Evolutionary conservation across 2,888 invertebrate species (phyloP).

Genomic region (Cryptus armator): DNA sequence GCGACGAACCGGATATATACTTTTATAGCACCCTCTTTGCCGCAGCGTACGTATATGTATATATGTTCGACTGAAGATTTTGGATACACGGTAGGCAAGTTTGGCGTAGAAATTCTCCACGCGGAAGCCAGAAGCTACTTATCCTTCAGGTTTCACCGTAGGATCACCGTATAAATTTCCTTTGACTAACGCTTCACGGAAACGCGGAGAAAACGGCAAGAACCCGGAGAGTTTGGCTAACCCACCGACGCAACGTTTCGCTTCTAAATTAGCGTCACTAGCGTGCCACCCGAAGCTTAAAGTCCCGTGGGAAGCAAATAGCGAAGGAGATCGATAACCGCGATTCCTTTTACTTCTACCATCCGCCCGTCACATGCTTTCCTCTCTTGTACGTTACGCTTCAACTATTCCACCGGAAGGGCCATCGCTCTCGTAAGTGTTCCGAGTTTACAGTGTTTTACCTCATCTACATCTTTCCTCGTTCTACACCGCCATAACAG

Average conservation of each 20-base stretch:
- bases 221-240: slow-evolving; percentile 56
- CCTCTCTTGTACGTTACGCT: slow-evolving; percentile 10
- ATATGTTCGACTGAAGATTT: slow-evolving; percentile 43
- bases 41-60: slow-evolving; percentile 17
- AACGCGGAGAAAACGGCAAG: slow-evolving; percentile 48
- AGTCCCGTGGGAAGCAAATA: slow-evolving; percentile 68
- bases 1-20: slow-evolving; percentile 60
- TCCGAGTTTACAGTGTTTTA: slow-evolving; percentile 13
- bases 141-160: slow-evolving; percentile 74
- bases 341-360: slow-evolving; percentile 56
- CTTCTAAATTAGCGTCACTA: slow-evolving; percentile 71
- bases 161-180: slow-evolving; percentile 75
- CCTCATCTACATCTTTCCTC: background rate
- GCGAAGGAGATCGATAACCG: slow-evolving; percentile 68
- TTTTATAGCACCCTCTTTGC: slow-evolving; percentile 51
- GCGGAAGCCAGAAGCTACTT: slow-evolving; percentile 76
- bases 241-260: slow-evolving; percentile 62
- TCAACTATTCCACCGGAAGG: slow-evolving; percentile 4
- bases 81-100: slow-evolving; percentile 55
- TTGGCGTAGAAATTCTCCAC: slow-evolving; percentile 23
- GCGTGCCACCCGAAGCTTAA: slow-evolving; percentile 58
- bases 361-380: slow-evolving; percentile 22
- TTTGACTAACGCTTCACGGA: slow-evolving; percentile 69
- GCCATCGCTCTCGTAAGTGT: slow-evolving; percentile 28
- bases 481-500: background rate